phyloP scores from a whole-genome alignment of 2,797 vertebrate species.

The Podarcis siculus region DNA sequence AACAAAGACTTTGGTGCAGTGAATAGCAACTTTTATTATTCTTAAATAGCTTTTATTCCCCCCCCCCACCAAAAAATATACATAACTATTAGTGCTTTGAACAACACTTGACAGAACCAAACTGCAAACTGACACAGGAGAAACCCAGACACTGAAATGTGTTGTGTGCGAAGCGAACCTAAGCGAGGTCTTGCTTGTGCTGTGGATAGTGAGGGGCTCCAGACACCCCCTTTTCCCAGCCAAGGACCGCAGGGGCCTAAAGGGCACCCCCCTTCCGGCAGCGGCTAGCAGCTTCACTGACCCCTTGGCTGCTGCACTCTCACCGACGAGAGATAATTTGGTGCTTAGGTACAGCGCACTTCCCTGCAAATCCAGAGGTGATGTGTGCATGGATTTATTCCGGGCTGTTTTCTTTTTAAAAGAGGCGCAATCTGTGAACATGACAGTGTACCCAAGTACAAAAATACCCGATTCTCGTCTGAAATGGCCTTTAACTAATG shows the following conservation, averaged over 20 bases:
- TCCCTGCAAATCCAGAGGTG: not conserved
- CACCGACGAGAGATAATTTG: no score
- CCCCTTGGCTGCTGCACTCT: not conserved
- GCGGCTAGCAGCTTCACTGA: not conserved
- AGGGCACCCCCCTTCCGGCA: not conserved
- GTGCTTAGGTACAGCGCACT: not conserved
- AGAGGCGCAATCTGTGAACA: not conserved
- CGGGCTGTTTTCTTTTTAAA: not conserved
- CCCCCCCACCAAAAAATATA: slow-evolving; percentile 16
- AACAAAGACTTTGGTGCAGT: not conserved
- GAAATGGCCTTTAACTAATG: not conserved
- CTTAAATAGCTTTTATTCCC: slow-evolving; percentile 31
- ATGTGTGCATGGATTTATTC: rapidly evolving
- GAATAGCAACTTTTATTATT: slow-evolving; percentile 33
- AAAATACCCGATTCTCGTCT: not conserved
- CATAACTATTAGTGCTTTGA: slow-evolving; percentile 21
- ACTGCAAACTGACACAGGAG: not conserved
- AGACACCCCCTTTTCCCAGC: not conserved
- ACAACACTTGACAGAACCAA: not conserved
- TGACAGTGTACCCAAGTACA: not conserved
- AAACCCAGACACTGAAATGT: not conserved
- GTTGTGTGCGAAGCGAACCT: not conserved
- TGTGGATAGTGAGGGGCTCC: not conserved
- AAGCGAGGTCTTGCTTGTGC: not conserved
- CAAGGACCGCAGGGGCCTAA: not conserved